Conservation (phyloP, 2,888 invertebrate genomes). For the Agrochola macilenta region DNA sequence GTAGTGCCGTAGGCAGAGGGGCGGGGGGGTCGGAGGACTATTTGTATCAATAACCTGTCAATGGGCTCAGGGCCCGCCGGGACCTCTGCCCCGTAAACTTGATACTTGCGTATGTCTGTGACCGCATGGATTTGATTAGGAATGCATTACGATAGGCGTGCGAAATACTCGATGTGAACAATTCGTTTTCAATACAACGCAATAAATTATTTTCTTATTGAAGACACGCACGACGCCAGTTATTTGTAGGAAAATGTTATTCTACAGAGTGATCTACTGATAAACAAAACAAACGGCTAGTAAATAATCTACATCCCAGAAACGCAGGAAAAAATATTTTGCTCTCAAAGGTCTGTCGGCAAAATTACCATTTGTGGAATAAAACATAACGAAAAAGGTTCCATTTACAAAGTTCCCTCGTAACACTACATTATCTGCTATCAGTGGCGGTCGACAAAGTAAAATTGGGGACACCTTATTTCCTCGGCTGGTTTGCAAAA, state of each 20-base stretch:
- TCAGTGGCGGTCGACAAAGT: constrained; percentile 87
- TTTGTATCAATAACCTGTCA: constrained; percentile 91
- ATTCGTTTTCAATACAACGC: constrained; percentile 33
- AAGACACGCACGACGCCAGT: neutral
- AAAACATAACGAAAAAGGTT: constrained; percentile 78
- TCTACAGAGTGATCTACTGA: neutral
- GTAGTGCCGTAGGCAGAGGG: constrained; percentile 65
- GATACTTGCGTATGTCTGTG: constrained; percentile 80
- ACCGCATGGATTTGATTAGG: constrained; percentile 88
- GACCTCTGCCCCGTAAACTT: constrained; percentile 83
- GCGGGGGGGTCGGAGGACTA: constrained; percentile 82
- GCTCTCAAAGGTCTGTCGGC: constrained; percentile 57
- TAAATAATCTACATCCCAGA: constrained; percentile 45
- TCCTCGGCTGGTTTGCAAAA: constrained; percentile 89
- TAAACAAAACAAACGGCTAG: constrained; percentile 38
- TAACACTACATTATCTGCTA: constrained; percentile 86
- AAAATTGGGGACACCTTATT: constrained; percentile 90
- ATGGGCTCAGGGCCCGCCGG: constrained; percentile 87
- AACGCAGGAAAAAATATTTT: constrained; percentile 57
- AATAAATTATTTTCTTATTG: constrained; percentile 22
- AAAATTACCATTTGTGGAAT: constrained; percentile 71
- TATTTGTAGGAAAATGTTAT: constrained; percentile 15
- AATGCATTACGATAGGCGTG: constrained; percentile 82
- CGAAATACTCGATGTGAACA: constrained; percentile 70
- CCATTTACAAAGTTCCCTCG: constrained; percentile 81